Evolutionary conservation across 2,113 vertebrate species (phyloP).

Genomic region (Rhynchopsitta pachyrhyncha): DNA sequence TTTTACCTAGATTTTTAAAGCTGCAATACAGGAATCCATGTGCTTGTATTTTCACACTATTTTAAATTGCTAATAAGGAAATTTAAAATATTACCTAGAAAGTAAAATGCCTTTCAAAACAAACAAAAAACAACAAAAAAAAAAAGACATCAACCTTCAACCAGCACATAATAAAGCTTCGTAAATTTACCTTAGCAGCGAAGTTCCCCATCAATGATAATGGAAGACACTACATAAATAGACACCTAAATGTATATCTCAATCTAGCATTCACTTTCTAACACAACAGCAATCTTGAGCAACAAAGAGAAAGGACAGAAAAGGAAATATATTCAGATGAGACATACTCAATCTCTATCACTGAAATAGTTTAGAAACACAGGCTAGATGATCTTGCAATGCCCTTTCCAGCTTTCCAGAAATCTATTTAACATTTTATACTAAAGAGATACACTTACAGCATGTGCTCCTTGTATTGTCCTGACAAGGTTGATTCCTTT

Average conservation of each 20-base stretch:
- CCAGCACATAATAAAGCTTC: neutral
- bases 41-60: neutral
- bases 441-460: constrained; percentile 79
- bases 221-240: neutral
- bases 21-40: neutral
- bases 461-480: constrained; percentile 94
- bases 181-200: neutral
- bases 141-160: neutral
- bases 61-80: neutral
- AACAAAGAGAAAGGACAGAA: neutral
- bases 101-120: neutral
- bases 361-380: neutral
- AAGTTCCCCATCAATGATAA: neutral
- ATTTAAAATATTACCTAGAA: neutral
- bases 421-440: neutral
- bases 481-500: constrained; percentile 93
- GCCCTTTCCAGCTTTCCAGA: neutral
- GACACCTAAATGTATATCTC: neutral
- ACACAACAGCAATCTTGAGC: neutral
- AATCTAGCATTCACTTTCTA: neutral
- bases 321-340: neutral
- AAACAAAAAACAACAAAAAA: neutral
- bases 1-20: neutral
- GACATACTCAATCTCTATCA: neutral
- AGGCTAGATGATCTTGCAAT: neutral